Conservation (phyloP, 2,113 vertebrate genomes). For the Hydropotes inermis region DNA sequence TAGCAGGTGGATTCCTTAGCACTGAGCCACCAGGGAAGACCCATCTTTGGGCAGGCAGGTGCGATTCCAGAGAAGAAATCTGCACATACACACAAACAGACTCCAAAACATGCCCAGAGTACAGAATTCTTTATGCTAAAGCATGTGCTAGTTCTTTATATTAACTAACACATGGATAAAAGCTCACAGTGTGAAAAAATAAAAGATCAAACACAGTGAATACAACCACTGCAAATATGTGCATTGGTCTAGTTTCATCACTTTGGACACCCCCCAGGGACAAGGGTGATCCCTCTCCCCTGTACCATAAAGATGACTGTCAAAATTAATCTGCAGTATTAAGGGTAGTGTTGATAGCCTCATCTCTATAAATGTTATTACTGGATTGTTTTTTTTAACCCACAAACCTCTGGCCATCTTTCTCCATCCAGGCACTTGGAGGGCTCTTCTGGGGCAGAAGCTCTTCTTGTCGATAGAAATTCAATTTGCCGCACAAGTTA, state of each 20-base stretch:
- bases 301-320: conserved; percentile 18
- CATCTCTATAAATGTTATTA: conserved; percentile 64
- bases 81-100: neutral
- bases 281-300: accelerated
- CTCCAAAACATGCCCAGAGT: neutral
- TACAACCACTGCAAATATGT: neutral
- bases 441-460: neutral
- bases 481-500: conserved; percentile 59
- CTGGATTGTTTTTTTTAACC: neutral
- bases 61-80: neutral
- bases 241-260: neutral
- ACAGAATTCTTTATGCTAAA: neutral
- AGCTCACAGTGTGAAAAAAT: neutral
- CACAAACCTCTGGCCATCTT: neutral
- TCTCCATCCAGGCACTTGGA: neutral
- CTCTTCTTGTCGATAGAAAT: conserved; percentile 59
- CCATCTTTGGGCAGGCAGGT: neutral
- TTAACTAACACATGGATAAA: neutral
- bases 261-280: neutral
- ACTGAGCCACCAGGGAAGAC: neutral
- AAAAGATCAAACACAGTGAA: neutral
- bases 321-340: conserved; percentile 45
- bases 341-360: conserved; percentile 38
- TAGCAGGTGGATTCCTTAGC: neutral
- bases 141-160: neutral